phyloP scores from a whole-genome alignment of 2,797 vertebrate genomes.

The Sebastolobus altivelis region DNA sequence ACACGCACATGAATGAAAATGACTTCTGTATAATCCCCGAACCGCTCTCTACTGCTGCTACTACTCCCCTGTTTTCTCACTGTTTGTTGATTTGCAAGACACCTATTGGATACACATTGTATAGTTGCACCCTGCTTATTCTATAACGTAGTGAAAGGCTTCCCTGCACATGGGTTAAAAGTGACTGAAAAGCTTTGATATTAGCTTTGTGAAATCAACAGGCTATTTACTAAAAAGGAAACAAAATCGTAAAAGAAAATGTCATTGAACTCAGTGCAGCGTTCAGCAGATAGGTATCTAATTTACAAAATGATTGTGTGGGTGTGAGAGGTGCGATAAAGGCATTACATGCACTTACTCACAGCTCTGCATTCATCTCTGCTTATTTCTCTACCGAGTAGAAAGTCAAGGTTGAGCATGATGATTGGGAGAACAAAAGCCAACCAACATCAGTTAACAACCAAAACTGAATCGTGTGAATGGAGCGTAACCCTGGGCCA shows the following conservation, averaged over 20 bases:
- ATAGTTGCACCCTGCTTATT: background rate
- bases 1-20: background rate
- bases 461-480: slow-evolving; percentile 54
- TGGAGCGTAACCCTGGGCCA: slow-evolving; percentile 49
- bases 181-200: background rate
- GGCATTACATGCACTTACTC: background rate
- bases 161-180: background rate
- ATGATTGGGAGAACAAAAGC: slow-evolving; percentile 31
- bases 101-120: background rate
- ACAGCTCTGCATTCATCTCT: slow-evolving; percentile 2
- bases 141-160: background rate
- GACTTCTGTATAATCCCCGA: background rate
- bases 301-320: background rate
- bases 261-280: background rate
- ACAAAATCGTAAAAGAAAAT: background rate
- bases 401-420: slow-evolving; percentile 25
- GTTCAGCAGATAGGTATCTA: background rate
- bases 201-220: background rate
- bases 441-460: slow-evolving; percentile 33
- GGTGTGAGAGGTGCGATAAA: background rate
- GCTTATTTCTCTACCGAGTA: background rate
- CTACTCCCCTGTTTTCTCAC: background rate
- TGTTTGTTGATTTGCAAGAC: background rate
- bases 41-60: background rate
- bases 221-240: background rate